Conservation (phyloP, 1,140 invertebrate genomes). For the Contarinia nasturtii region DNA sequence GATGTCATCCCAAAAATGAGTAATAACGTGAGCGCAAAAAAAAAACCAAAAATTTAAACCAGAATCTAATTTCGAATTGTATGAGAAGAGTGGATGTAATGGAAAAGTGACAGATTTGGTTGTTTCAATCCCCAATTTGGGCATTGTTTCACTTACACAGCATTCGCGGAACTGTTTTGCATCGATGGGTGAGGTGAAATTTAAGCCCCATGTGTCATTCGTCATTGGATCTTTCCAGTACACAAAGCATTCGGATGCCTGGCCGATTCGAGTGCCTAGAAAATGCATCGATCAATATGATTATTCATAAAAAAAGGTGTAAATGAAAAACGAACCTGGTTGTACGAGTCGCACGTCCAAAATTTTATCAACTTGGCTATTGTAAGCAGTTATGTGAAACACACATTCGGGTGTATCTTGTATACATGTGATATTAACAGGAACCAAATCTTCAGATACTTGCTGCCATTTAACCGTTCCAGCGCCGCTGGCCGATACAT, state of each 20-base stretch:
- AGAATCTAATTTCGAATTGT: no score
- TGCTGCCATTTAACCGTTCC: conserved; percentile 91
- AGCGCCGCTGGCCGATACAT: conserved; percentile 74
- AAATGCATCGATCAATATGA: no score
- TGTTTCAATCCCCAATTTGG: no score
- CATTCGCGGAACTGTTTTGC: conserved; percentile 94
- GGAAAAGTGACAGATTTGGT: no score
- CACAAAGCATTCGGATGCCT: conserved; percentile 94
- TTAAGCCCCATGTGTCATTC: conserved; percentile 95
- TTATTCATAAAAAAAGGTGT: conserved; percentile 1
- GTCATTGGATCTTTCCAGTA: conserved; percentile 96
- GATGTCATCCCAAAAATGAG: no score
- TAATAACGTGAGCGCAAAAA: no score
- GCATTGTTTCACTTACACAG: conserved; percentile 94
- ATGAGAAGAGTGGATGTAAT: no score
- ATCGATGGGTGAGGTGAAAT: conserved; percentile 92
- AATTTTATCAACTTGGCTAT: conserved; percentile 95
- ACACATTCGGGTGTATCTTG: conserved; percentile 90
- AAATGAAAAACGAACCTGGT: conserved; percentile 49
- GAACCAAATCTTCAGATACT: conserved; percentile 92
- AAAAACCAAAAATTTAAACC: no score
- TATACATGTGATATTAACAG: conserved; percentile 92
- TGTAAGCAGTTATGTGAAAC: conserved; percentile 96
- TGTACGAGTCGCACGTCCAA: conserved; percentile 90
- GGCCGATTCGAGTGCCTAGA: conserved; percentile 83